These are phyloP conservation scores for Cacatua alba DNA, from an alignment of 2,113 vertebrate genomes.

Conservation along the genomic window DNA sequence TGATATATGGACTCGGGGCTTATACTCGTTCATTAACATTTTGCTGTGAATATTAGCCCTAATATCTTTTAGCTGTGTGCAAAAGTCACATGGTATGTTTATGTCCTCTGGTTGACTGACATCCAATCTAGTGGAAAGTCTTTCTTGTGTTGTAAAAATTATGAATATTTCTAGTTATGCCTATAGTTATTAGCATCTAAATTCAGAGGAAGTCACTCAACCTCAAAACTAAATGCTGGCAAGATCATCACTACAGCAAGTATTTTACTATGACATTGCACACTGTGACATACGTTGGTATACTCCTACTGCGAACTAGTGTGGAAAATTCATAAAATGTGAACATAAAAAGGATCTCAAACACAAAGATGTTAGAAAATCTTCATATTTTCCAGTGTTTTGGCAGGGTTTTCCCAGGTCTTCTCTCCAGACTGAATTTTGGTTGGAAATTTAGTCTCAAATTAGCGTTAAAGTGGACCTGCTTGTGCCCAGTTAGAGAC, in stretches of 20 bases:
- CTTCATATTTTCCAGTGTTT: neutral
- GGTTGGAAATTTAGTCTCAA: neutral
- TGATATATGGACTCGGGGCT: neutral
- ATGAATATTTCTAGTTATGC: neutral
- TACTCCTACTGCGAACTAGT: neutral
- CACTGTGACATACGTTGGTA: neutral
- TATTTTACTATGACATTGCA: neutral
- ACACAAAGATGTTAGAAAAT: neutral
- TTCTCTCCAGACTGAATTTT: neutral
- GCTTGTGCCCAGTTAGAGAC: neutral
- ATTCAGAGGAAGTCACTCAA: neutral
- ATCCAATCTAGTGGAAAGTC: neutral
- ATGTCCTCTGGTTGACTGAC: neutral
- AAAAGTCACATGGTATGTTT: neutral
- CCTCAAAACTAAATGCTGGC: neutral
- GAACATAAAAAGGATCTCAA: neutral
- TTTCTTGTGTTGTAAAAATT: neutral
- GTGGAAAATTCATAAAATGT: neutral
- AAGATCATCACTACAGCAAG: neutral
- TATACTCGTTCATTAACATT: neutral
- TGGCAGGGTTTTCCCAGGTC: neutral
- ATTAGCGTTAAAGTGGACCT: neutral
- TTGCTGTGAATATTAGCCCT: neutral
- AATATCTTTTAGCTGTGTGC: neutral
- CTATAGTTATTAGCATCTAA: neutral